Conservation (phyloP, 1,140 invertebrate species). For the Neodiprion pinetum region DNA sequence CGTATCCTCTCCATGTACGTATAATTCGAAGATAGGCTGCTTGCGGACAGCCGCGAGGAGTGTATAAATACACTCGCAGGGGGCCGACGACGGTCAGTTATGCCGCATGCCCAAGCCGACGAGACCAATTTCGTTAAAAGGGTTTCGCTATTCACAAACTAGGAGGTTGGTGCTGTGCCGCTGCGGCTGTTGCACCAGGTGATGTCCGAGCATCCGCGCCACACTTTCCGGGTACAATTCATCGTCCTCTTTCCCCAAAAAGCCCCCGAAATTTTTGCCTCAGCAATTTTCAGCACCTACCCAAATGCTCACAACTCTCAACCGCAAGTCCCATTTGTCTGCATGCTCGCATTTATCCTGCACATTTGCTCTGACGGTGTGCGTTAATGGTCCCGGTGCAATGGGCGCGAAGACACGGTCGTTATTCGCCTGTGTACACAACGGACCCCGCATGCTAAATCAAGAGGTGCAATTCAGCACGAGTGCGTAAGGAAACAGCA, state of each 20-base stretch:
- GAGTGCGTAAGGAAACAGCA: not conserved
- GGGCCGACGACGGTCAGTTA: constrained; percentile 28
- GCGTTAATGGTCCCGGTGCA: no score
- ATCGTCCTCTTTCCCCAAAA: not conserved
- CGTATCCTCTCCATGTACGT: no score
- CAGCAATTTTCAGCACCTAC: no score
- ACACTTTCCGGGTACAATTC: not conserved
- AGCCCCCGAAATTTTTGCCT: no score
- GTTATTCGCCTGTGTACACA: not conserved
- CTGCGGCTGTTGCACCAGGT: constrained; percentile 36
- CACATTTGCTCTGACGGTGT: no score
- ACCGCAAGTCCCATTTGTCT: no score
- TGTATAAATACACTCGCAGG: no score
- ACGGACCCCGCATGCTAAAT: not conserved
- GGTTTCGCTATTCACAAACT: constrained; percentile 38
- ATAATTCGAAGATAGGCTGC: no score
- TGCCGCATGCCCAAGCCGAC: constrained; percentile 38
- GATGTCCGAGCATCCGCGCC: constrained; percentile 23
- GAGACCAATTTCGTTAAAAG: constrained; percentile 44
- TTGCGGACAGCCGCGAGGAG: not conserved
- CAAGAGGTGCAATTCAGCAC: not conserved
- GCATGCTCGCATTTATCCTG: no score
- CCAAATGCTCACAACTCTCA: no score
- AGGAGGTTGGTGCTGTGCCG: constrained; percentile 4
- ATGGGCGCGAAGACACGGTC: no score